Evolutionary conservation across 2,888 invertebrate genomes (phyloP).

Genomic region (Athalia circularis): DNA sequence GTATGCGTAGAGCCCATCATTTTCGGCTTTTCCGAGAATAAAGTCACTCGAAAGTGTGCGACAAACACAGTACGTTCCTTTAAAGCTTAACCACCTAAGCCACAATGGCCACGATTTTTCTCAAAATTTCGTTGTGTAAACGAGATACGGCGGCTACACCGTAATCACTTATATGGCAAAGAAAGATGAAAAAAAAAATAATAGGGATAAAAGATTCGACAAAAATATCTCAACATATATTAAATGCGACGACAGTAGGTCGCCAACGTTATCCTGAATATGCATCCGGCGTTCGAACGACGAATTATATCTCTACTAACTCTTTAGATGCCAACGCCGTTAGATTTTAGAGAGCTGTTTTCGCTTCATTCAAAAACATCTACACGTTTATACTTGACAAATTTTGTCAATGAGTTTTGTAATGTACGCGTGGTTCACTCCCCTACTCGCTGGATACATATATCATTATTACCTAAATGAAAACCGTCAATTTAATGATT

Average conservation of each 20-base stretch:
- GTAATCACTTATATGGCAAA: slow-evolving; percentile 30
- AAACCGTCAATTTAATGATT: not conserved
- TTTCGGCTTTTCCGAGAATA: slow-evolving; percentile 19
- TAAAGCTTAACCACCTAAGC: slow-evolving; percentile 43
- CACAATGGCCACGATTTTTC: slow-evolving; percentile 41
- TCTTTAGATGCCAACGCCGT: too few relatives aligned
- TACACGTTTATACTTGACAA: too few relatives aligned
- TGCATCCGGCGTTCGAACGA: not conserved
- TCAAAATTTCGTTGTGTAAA: slow-evolving; percentile 34
- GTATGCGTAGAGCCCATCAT: slow-evolving; percentile 26
- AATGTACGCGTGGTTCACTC: too few relatives aligned
- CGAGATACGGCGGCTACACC: slow-evolving; percentile 35
- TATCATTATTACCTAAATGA: not conserved
- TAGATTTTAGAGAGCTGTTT: too few relatives aligned
- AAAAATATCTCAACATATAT: slow-evolving; percentile 9
- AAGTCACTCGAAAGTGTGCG: slow-evolving; percentile 34
- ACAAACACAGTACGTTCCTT: slow-evolving; percentile 41
- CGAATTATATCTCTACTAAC: too few relatives aligned
- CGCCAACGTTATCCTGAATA: not conserved
- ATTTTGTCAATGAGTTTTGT: too few relatives aligned
- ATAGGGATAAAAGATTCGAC: not conserved
- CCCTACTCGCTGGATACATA: too few relatives aligned
- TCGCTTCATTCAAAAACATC: too few relatives aligned
- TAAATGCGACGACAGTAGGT: slow-evolving; percentile 17
- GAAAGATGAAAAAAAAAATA: not conserved